Evolutionary conservation across 2,888 invertebrate species (phyloP).

Genomic region (Drosophila tripunctata): DNA sequence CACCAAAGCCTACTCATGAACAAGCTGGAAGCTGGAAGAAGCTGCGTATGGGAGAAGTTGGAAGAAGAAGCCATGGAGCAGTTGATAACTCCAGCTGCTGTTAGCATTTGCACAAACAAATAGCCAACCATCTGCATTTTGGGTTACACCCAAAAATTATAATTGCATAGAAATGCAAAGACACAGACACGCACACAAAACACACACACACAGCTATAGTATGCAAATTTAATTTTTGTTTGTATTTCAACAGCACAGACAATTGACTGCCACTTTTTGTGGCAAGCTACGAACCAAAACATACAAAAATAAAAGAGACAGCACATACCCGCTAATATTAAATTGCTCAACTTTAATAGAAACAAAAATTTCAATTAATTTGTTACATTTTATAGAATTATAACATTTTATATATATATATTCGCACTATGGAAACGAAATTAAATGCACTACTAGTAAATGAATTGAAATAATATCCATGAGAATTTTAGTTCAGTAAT

Average conservation of each 20-base stretch:
- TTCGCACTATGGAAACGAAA: too few species aligned
- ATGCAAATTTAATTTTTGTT: slow-evolving; percentile 31
- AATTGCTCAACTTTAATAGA: not conserved
- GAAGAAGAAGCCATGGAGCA: slow-evolving; percentile 10
- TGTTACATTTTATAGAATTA: not conserved
- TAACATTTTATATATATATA: too few species aligned
- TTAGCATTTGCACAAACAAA: slow-evolving; percentile 61
- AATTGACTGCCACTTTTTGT: slow-evolving; percentile 31
- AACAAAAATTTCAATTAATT: slow-evolving; percentile 1
- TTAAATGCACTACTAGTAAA: too few species aligned
- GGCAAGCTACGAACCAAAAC: not conserved
- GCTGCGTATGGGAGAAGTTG: not conserved
- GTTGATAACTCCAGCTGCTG: slow-evolving; percentile 27
- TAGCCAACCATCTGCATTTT: slow-evolving; percentile 72
- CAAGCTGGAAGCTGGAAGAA: not conserved
- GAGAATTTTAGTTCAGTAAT: too few species aligned
- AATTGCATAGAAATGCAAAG: slow-evolving; percentile 58
- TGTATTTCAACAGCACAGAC: slow-evolving; percentile 21
- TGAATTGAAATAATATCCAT: too few species aligned
- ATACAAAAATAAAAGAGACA: not conserved
- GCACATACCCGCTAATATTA: not conserved
- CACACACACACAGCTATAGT: slow-evolving; percentile 1
- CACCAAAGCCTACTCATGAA: slow-evolving; percentile 47
- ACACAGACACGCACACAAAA: slow-evolving; percentile 8
- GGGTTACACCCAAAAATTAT: slow-evolving; percentile 63